phyloP scores from a whole-genome alignment of 2,888 invertebrate species.

The Dyspetes luteomarginatus region DNA sequence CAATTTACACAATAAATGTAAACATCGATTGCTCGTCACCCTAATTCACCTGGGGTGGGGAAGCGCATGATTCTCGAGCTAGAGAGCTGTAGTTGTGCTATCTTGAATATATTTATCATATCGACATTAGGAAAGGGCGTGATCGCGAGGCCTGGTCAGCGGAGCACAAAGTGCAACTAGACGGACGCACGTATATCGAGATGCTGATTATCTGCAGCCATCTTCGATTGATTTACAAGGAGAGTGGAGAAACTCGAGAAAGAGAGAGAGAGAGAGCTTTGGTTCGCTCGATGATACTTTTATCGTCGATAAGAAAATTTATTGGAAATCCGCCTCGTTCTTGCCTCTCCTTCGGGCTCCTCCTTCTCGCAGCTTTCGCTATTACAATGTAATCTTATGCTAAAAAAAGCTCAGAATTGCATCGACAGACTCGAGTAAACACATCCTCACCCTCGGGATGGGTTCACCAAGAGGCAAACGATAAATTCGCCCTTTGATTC shows the following conservation, averaged over 20 bases:
- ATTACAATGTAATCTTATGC: conserved; percentile 77
- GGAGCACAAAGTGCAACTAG: conserved; percentile 50
- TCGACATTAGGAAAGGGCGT: conserved; percentile 16
- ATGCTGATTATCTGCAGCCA: conserved; percentile 73
- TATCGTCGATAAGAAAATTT: conserved; percentile 77
- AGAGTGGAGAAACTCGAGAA: conserved; percentile 55
- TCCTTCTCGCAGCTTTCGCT: conserved; percentile 26
- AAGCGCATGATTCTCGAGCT: conserved; percentile 74
- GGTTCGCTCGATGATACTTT: conserved; percentile 71
- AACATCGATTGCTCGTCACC: conserved; percentile 74
- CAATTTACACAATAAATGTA: conserved; percentile 78
- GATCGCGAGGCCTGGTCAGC: conserved; percentile 29
- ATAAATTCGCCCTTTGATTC: conserved; percentile 72
- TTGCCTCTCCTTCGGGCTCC: conserved; percentile 12
- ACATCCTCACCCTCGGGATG: conserved; percentile 51
- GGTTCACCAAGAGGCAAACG: conserved; percentile 67
- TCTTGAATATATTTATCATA: conserved; percentile 60
- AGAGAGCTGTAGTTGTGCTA: conserved; percentile 72
- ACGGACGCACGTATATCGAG: conserved; percentile 18
- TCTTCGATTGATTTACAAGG: conserved; percentile 80
- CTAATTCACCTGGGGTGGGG: conserved; percentile 71
- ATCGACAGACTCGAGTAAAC: conserved; percentile 22
- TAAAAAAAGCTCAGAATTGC: conserved; percentile 68
- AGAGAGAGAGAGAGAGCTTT: conserved; percentile 28
- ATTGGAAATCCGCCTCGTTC: conserved; percentile 74